Evolutionary conservation across 2,113 vertebrate genomes (phyloP).

Genomic region (Pleuronectes platessa): DNA sequence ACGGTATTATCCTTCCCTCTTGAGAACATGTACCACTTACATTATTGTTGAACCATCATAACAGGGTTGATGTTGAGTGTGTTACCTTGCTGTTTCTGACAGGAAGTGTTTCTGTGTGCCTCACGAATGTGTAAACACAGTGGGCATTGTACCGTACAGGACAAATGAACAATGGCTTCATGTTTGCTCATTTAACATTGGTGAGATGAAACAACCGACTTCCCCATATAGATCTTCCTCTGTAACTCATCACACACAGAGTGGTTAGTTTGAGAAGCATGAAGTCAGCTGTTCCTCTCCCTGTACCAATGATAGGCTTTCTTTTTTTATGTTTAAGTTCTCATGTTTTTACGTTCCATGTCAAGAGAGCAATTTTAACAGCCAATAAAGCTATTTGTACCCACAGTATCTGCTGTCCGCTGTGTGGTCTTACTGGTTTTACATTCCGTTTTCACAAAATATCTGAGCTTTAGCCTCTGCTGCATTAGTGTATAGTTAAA

Average conservation of each 20-base stretch:
- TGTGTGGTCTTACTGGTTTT: background rate
- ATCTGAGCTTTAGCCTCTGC: background rate
- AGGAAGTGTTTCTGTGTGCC: conserved; percentile 41
- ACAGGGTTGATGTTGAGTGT: no score
- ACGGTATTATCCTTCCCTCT: no score
- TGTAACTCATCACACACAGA: background rate
- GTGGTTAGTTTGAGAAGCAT: background rate
- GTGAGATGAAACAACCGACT: conserved; percentile 5
- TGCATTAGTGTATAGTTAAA: background rate
- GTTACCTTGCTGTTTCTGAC: background rate
- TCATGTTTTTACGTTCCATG: no score
- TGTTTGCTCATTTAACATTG: conserved; percentile 12
- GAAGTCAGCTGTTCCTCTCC: background rate
- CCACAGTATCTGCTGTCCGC: background rate
- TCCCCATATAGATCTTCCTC: background rate
- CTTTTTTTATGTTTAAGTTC: background rate
- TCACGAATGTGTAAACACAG: conserved; percentile 40
- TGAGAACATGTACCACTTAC: no score
- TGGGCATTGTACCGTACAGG: conserved; percentile 21
- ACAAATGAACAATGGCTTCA: conserved; percentile 20
- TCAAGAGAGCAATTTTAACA: background rate
- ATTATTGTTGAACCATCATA: no score
- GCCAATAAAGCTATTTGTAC: background rate
- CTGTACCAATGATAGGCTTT: background rate
- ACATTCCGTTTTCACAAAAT: background rate